Evolutionary conservation across 2,888 invertebrate species (phyloP).

Genomic region (Alitta virens): DNA sequence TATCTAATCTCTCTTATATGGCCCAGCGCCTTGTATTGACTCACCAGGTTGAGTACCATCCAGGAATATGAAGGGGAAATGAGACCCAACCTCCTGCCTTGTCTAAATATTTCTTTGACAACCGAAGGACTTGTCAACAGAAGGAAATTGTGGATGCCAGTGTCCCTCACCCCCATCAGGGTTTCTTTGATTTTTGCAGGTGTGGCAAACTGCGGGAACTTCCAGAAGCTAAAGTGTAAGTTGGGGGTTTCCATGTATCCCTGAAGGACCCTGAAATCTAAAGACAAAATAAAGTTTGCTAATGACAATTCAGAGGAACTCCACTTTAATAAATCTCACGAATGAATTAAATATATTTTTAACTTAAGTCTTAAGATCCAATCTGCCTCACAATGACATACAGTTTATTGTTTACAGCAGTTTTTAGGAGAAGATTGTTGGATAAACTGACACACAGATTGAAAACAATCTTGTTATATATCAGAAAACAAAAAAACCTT

Average conservation of each 20-base stretch:
- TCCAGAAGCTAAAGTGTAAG: constrained; percentile 10
- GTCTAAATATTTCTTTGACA: background rate
- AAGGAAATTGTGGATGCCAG: background rate
- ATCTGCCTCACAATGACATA: no score
- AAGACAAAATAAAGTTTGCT: background rate
- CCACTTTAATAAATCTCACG: no score
- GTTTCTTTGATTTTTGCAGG: background rate
- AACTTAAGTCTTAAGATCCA: no score
- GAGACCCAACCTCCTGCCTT: constrained; percentile 7
- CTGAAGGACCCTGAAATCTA: constrained; percentile 7
- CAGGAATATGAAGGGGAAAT: constrained; percentile 3
- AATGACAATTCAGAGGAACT: background rate
- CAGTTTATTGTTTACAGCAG: no score
- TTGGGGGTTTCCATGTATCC: background rate
- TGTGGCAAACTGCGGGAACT: background rate
- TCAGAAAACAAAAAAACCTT: no score
- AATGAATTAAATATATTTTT: no score
- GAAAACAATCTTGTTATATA: no score
- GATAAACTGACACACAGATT: no score
- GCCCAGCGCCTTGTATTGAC: background rate
- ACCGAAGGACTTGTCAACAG: background rate
- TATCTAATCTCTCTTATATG: no score
- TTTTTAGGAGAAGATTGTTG: no score
- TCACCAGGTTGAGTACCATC: constrained; percentile 10
- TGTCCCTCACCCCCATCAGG: background rate